phyloP scores from a whole-genome alignment of 2,113 vertebrate species.

The Lipophrys pholis region DNA sequence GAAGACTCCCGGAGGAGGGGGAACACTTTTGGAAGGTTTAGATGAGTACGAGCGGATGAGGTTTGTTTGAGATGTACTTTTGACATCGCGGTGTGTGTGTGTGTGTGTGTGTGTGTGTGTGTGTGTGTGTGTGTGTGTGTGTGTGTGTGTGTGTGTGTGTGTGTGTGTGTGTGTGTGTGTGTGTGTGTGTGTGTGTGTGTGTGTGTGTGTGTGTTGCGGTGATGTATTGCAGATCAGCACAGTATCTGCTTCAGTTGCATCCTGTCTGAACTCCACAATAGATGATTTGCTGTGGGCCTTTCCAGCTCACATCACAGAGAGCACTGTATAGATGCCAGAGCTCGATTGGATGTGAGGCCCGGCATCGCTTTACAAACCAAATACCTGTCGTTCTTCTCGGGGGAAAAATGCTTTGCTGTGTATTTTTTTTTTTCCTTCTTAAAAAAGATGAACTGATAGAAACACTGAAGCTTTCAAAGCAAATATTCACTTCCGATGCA shows the following conservation, averaged over 20 bases:
- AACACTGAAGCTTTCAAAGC: slow-evolving; percentile 54
- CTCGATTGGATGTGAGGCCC: slow-evolving; percentile 60
- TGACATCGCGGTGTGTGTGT: slow-evolving; percentile 2
- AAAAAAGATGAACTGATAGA: slow-evolving; percentile 37
- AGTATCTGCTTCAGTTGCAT: slow-evolving; percentile 68
- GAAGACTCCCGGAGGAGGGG: slow-evolving; percentile 37
- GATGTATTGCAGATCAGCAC: slow-evolving; percentile 52
- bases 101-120: slow-evolving; percentile 3
- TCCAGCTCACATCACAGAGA: slow-evolving; percentile 47
- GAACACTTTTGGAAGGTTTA: slow-evolving; percentile 26
- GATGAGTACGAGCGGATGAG: slow-evolving; percentile 41
- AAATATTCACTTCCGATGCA: slow-evolving; percentile 41
- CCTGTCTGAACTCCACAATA: slow-evolving; percentile 64
- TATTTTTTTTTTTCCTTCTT: slow-evolving; percentile 21
- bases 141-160: slow-evolving; percentile 3
- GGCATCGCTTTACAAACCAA: slow-evolving; percentile 65
- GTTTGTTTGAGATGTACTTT: slow-evolving; percentile 33
- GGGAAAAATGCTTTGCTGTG: slow-evolving; percentile 48
- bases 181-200: background rate
- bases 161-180: slow-evolving; percentile 11
- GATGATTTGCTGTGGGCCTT: slow-evolving; percentile 54
- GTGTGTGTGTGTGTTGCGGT: slow-evolving; percentile 11
- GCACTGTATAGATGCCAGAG: slow-evolving; percentile 14
- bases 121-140: slow-evolving; percentile 10
- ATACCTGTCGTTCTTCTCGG: slow-evolving; percentile 45